These are phyloP conservation scores for Morinoia aosen DNA, from an alignment of 2,888 invertebrate genomes.

Conservation along the genomic window DNA sequence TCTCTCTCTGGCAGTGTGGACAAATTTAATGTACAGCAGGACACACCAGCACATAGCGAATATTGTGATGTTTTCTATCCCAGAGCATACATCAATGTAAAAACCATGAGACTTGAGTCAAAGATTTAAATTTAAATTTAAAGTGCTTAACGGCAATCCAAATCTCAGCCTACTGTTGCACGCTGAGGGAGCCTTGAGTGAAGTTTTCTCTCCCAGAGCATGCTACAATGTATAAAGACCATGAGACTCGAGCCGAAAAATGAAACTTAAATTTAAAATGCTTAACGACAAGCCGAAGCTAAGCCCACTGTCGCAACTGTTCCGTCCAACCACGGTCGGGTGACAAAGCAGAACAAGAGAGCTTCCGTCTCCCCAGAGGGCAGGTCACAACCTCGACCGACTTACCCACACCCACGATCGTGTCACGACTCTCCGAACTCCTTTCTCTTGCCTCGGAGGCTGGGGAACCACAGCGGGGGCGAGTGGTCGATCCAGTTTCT, in stretches of 20 bases:
- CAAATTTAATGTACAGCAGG: too few relatives aligned
- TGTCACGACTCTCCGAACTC: background rate
- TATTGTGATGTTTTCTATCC: too few relatives aligned
- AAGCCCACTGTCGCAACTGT: background rate
- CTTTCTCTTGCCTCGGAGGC: slow-evolving; percentile 4
- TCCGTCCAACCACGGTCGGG: background rate
- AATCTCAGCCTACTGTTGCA: background rate
- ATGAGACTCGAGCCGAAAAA: too few relatives aligned
- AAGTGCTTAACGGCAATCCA: too few relatives aligned
- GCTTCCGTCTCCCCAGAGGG: background rate
- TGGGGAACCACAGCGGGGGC: background rate
- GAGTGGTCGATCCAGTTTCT: background rate
- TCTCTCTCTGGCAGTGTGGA: too few relatives aligned
- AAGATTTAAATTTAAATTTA: too few relatives aligned
- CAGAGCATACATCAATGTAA: too few relatives aligned
- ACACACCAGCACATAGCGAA: too few relatives aligned
- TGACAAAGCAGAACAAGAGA: background rate
- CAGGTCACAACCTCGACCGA: slow-evolving; percentile 1
- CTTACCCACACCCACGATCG: background rate
- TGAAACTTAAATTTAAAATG: background rate
- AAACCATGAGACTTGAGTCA: too few relatives aligned
- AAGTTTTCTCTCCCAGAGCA: too few relatives aligned
- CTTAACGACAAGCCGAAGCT: background rate
- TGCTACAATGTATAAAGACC: background rate
- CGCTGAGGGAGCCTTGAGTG: background rate